Evolutionary conservation across 2,797 vertebrate genomes (phyloP).

Genomic region (Neosilurus mollespiculum): DNA sequence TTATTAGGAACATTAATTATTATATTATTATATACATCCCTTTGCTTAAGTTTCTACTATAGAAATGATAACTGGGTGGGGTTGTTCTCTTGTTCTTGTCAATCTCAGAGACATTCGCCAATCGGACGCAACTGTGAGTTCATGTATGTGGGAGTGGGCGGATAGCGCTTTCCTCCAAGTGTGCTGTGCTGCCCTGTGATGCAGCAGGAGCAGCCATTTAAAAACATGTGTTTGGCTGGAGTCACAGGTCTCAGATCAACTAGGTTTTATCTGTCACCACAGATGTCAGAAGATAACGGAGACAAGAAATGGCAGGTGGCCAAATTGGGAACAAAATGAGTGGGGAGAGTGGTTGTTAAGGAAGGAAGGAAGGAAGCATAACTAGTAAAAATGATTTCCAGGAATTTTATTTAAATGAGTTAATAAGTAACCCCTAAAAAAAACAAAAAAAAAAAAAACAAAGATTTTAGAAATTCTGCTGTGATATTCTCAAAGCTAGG

Average conservation of each 20-base stretch:
- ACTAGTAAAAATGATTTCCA: not conserved
- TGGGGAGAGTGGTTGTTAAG: too few species aligned
- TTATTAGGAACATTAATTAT: too few species aligned
- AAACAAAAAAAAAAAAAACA: not conserved
- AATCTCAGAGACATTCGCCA: not conserved
- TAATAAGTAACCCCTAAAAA: not conserved
- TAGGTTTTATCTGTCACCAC: not conserved
- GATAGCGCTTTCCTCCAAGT: not conserved
- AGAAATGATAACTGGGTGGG: not conserved
- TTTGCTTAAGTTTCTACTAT: not conserved
- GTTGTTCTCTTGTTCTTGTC: not conserved
- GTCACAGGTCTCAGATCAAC: not conserved
- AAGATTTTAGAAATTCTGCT: not conserved
- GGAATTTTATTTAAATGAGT: not conserved
- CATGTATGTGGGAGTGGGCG: too few species aligned
- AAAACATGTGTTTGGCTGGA: not conserved
- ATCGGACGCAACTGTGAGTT: not conserved
- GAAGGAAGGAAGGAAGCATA: slow-evolving; percentile 10
- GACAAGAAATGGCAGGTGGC: not conserved
- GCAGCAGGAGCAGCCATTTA: not conserved
- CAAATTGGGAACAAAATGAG: not conserved
- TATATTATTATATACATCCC: not conserved
- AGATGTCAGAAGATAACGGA: not conserved
- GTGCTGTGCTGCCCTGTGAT: not conserved
- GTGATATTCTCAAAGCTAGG: slow-evolving; percentile 33